Evolutionary conservation across 2,797 vertebrate species (phyloP).

Genomic region (Trachops cirrhosus): DNA sequence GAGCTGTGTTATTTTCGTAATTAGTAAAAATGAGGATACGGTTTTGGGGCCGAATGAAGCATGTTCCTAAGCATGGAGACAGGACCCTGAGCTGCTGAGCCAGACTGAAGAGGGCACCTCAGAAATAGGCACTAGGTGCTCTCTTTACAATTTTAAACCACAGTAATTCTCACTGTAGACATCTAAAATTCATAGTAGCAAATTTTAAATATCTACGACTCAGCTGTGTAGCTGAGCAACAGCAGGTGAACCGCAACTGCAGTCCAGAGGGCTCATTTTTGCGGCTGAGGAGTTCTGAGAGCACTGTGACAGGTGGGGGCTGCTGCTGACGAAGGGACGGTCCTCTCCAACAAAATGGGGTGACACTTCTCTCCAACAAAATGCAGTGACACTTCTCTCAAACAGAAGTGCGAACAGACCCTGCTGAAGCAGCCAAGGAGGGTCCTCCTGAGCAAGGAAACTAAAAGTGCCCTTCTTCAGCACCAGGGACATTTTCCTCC

Average conservation of each 20-base stretch:
- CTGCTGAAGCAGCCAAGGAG: background rate
- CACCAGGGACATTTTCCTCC: background rate
- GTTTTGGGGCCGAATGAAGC: background rate
- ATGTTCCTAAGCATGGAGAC: background rate
- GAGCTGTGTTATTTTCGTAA: background rate
- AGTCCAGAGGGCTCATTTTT: background rate
- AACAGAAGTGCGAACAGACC: background rate
- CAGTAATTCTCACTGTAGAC: background rate
- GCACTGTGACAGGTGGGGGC: background rate
- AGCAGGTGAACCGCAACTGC: background rate
- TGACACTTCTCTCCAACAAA: background rate
- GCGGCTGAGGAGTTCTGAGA: background rate
- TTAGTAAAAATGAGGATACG: background rate
- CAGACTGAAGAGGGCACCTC: background rate
- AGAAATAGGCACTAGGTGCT: background rate
- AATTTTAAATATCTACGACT: background rate
- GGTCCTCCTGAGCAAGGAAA: background rate
- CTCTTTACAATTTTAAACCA: background rate
- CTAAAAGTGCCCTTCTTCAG: slow-evolving; percentile 45
- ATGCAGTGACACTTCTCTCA: background rate
- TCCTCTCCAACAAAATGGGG: background rate
- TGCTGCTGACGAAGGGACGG: background rate
- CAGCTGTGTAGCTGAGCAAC: background rate
- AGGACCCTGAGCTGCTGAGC: background rate
- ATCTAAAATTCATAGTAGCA: background rate